Evolutionary conservation across 2,113 vertebrate species (phyloP).

Genomic region (Chaetodon trifascialis): DNA sequence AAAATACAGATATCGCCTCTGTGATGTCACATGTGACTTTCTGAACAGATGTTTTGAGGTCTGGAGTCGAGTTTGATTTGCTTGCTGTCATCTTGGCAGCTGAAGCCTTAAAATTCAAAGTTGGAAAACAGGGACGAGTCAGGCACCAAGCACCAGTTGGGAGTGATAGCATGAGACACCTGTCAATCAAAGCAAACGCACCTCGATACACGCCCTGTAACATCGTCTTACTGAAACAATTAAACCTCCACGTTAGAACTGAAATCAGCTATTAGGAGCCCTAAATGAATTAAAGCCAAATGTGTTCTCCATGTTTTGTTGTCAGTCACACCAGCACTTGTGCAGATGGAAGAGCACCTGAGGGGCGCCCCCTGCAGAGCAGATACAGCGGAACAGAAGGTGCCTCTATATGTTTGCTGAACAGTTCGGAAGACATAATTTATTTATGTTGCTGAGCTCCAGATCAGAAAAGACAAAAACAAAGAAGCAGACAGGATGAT

Average conservation of each 20-base stretch:
- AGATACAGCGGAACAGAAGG: neutral
- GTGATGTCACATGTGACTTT: constrained; percentile 18
- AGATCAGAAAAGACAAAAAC: constrained; percentile 7
- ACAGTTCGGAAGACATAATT: neutral
- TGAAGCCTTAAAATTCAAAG: constrained; percentile 8
- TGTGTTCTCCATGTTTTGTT: neutral
- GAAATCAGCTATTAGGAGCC: neutral
- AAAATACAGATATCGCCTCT: constrained; percentile 5
- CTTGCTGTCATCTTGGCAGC: constrained; percentile 24
- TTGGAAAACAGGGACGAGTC: neutral
- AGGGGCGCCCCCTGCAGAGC: neutral
- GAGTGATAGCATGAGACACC: neutral
- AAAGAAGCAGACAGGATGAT: constrained; percentile 6
- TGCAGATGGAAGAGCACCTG: neutral
- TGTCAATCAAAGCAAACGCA: neutral
- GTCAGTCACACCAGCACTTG: neutral
- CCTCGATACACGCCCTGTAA: too few species aligned
- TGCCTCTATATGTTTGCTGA: constrained; percentile 1
- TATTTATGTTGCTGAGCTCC: constrained; percentile 2
- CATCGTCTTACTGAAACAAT: neutral
- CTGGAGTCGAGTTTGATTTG: constrained; percentile 3
- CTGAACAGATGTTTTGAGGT: constrained; percentile 30
- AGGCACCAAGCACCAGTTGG: neutral
- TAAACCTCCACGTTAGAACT: neutral
- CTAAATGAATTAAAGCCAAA: constrained; percentile 6